Evolutionary conservation across 35 echinoderm and acorn worm species (phyloP).

Genomic region (Chiridota heheva): DNA sequence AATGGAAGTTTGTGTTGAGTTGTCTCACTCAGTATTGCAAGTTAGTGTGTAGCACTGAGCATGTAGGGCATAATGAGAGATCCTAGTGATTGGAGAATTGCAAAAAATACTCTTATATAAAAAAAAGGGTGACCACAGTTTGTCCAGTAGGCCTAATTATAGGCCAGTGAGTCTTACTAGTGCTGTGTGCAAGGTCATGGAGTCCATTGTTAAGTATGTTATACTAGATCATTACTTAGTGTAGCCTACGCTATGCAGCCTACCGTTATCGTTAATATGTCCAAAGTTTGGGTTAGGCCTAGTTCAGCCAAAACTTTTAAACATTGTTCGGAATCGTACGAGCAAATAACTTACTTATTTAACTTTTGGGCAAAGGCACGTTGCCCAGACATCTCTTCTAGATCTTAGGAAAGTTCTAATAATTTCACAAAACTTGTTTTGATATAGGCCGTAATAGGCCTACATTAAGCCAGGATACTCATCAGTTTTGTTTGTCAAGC

Average conservation of each 20-base stretch:
- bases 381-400: slow-evolving; percentile 58
- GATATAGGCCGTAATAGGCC: too few species aligned
- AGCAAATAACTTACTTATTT: slow-evolving; percentile 64
- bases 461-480: too few species aligned
- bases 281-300: not conserved
- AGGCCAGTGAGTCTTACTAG: not conserved
- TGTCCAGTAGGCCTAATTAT: not conserved
- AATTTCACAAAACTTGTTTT: too few species aligned
- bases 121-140: not conserved
- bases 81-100: too few species aligned
- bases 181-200: not conserved
- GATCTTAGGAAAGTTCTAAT: too few species aligned
- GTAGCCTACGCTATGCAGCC: not conserved
- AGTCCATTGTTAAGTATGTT: not conserved
- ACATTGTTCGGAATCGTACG: not conserved
- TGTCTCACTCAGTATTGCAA: too few species aligned
- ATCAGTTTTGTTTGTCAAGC: too few species aligned
- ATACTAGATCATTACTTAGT: not conserved
- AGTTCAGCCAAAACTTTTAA: not conserved
- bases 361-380: slow-evolving; percentile 90
- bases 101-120: too few species aligned
- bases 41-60: too few species aligned
- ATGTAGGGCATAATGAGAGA: too few species aligned
- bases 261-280: not conserved
- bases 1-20: too few species aligned